These are phyloP conservation scores for Pseudococcus jackbeardsleyi DNA, from an alignment of 2,888 invertebrate species.

Conservation along the genomic window DNA sequence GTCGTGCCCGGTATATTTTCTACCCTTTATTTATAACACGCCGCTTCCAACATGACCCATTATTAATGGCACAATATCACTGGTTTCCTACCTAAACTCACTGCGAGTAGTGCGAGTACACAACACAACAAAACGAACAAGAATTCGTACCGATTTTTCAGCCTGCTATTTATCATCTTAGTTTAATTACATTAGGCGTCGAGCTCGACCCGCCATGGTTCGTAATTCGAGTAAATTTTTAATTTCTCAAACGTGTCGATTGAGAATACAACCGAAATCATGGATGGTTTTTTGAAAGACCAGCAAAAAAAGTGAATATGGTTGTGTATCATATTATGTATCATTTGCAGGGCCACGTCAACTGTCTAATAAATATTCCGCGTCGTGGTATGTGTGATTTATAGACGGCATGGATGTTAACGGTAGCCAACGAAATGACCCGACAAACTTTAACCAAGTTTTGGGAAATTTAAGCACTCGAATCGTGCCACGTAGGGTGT, in stretches of 20 bases:
- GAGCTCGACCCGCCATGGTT: neutral
- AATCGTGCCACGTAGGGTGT: neutral
- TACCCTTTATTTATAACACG: slow-evolving; percentile 10
- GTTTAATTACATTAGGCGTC: neutral
- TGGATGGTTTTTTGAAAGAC: neutral
- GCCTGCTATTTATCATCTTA: slow-evolving; percentile 10
- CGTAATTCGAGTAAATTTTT: neutral
- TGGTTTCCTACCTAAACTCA: neutral
- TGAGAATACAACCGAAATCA: slow-evolving; percentile 1
- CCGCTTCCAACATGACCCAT: slow-evolving; percentile 10
- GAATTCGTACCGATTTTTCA: neutral
- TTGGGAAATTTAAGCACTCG: neutral
- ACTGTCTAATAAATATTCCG: slow-evolving; percentile 3
- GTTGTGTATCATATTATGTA: neutral
- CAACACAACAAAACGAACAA: neutral
- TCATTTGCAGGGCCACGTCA: neutral
- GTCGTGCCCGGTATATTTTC: slow-evolving; percentile 2
- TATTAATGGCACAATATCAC: slow-evolving; percentile 3
- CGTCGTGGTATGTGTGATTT: neutral
- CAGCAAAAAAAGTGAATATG: neutral
- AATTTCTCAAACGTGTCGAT: neutral
- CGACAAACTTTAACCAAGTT: neutral
- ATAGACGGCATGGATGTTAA: neutral
- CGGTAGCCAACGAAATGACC: neutral
- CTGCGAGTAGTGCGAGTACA: too few species aligned